A percentile compares a stretch with the other conserved stretches of the same genome.
Evolutionary conservation across 2,888 invertebrate genomes (phyloP).

Genomic region (Harpalus rufipes): DNA sequence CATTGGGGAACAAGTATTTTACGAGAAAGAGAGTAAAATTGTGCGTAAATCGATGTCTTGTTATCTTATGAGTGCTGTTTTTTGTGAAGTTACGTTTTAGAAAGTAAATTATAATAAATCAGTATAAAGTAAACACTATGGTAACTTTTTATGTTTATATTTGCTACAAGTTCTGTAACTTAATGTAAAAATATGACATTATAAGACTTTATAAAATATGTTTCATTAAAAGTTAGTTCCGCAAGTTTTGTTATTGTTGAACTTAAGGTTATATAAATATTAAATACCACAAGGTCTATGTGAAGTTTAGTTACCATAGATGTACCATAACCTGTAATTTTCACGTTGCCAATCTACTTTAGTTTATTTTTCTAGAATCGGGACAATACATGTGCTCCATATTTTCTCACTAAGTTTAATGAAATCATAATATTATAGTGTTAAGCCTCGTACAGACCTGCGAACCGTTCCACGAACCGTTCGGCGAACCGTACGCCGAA

Average conservation of each 20-base stretch:
- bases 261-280: not conserved
- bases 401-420: too few species aligned
- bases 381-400: too few species aligned
- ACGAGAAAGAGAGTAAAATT: constrained; percentile 22
- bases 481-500: too few species aligned
- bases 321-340: too few species aligned
- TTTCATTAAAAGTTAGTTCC: not conserved
- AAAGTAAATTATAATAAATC: not conserved
- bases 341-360: too few species aligned
- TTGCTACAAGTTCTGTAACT: not conserved
- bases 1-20: constrained; percentile 36
- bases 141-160: not conserved
- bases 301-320: too few species aligned
- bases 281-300: too few species aligned
- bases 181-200: not conserved
- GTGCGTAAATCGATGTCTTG: constrained; percentile 21
- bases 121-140: not conserved
- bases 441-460: too few species aligned
- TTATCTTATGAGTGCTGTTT: not conserved
- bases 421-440: too few species aligned
- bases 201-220: not conserved
- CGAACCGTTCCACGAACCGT: too few species aligned
- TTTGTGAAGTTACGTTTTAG: not conserved
- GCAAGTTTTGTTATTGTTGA: not conserved
- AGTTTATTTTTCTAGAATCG: too few species aligned